Conservation (phyloP, 2,888 invertebrate genomes). For the Agonopterix heracliana region DNA sequence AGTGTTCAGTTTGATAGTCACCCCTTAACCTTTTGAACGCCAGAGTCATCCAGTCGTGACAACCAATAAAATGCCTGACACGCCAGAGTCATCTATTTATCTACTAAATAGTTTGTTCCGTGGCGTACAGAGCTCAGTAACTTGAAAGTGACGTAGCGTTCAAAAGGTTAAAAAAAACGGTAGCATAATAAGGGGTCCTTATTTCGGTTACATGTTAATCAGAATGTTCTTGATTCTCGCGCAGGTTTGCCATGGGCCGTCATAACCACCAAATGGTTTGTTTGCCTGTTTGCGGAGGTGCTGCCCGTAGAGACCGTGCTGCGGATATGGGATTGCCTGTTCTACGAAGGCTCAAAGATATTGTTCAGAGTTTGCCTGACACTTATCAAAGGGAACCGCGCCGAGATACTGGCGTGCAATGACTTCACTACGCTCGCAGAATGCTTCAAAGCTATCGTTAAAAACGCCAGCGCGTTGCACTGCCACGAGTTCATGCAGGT, state of each 20-base stretch:
- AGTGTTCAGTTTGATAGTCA: too few relatives aligned
- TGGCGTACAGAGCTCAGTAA: too few relatives aligned
- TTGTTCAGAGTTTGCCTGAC: slow-evolving; percentile 92
- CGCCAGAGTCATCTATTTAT: too few relatives aligned
- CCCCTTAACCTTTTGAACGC: too few relatives aligned
- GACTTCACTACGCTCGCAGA: slow-evolving; percentile 89
- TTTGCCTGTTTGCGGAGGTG: slow-evolving; percentile 95
- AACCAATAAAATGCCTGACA: too few relatives aligned
- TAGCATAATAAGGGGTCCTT: too few relatives aligned
- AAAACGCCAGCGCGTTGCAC: slow-evolving; percentile 85
- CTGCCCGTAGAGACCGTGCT: slow-evolving; percentile 95
- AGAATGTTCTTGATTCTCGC: slow-evolving; percentile 2
- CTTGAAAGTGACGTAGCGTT: too few relatives aligned
- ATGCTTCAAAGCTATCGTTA: slow-evolving; percentile 88
- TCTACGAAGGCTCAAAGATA: slow-evolving; percentile 95
- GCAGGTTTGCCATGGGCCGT: slow-evolving; percentile 91
- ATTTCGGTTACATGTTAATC: too few relatives aligned
- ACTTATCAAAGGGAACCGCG: slow-evolving; percentile 84
- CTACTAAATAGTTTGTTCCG: too few relatives aligned
- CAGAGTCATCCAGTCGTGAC: too few relatives aligned
- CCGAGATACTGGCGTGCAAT: slow-evolving; percentile 83
- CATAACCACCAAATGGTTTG: slow-evolving; percentile 96
- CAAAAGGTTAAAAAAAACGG: too few relatives aligned
- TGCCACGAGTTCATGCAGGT: slow-evolving; percentile 95
- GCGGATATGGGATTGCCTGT: slow-evolving; percentile 96